Conservation (phyloP, 2,113 vertebrate genomes). For the Centropristis striata region DNA sequence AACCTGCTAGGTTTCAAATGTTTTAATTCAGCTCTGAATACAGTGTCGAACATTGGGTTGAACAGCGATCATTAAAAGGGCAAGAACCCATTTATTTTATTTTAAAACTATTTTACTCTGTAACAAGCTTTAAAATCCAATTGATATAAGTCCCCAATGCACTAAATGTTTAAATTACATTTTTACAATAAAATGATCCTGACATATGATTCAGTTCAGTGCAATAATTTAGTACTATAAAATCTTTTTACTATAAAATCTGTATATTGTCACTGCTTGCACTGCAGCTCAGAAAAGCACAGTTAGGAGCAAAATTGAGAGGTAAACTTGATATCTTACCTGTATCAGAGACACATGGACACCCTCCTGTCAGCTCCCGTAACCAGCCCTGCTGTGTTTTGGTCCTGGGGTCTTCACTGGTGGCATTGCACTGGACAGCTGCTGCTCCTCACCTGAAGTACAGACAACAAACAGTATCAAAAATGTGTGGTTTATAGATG, state of each 20-base stretch:
- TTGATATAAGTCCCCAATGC: background rate
- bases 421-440: background rate
- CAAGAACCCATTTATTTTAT: background rate
- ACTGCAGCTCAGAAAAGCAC: background rate
- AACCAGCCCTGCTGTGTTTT: background rate
- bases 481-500: constrained; percentile 16
- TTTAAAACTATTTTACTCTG: background rate
- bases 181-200: background rate
- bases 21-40: no score
- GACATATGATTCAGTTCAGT: background rate
- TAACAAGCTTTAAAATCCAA: background rate
- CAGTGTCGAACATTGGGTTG: no score
- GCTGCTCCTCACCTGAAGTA: constrained; percentile 18
- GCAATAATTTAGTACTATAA: no score
- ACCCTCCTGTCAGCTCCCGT: background rate
- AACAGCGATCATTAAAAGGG: background rate
- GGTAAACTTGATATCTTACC: constrained; percentile 35
- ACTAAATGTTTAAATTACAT: background rate
- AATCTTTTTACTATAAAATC: background rate
- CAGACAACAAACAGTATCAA: background rate
- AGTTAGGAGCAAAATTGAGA: no score
- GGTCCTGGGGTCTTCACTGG: constrained; percentile 1
- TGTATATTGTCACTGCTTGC: background rate
- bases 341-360: constrained; percentile 3
- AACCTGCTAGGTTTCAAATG: background rate